A percentile compares a stretch with the other conserved stretches of the same genome.
Conservation (phyloP, 2,797 vertebrate genomes). For the Antennarius maculatus region DNA sequence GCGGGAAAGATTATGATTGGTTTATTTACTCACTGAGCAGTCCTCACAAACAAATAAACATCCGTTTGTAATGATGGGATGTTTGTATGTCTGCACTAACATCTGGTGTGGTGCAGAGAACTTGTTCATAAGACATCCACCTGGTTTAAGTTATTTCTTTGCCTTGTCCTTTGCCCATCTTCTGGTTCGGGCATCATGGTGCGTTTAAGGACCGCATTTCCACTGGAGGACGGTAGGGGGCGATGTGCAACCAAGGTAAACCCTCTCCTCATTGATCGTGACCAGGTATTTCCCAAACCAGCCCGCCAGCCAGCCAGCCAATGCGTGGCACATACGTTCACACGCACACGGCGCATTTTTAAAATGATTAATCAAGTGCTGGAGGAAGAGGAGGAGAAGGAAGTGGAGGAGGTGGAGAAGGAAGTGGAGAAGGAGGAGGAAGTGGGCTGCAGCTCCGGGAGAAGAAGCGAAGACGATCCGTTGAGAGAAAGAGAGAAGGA, state of each 20-base stretch:
- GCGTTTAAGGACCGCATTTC: slow-evolving; percentile 18
- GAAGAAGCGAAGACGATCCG: slow-evolving; percentile 66
- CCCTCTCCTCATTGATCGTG: slow-evolving; percentile 71
- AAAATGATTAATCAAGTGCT: slow-evolving; percentile 70
- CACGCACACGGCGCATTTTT: slow-evolving; percentile 42
- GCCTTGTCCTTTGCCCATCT: neutral
- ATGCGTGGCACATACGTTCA: slow-evolving; percentile 36
- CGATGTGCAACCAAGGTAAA: slow-evolving; percentile 42
- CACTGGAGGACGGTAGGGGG: slow-evolving; percentile 61
- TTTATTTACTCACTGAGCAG: too few species aligned
- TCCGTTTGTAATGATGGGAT: neutral
- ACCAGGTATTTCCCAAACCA: slow-evolving; percentile 86
- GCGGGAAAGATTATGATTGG: too few species aligned
- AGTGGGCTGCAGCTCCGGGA: slow-evolving; percentile 67
- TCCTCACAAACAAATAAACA: too few species aligned
- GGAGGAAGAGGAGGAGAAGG: slow-evolving; percentile 55
- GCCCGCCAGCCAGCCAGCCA: slow-evolving; percentile 44
- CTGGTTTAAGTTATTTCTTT: too few species aligned
- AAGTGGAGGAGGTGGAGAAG: slow-evolving; percentile 53
- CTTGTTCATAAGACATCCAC: too few species aligned
- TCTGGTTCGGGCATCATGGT: slow-evolving; percentile 11
- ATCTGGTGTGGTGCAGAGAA: neutral
- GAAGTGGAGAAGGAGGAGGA: slow-evolving; percentile 52
- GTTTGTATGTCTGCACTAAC: neutral
- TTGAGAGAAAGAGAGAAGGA: slow-evolving; percentile 40